These are phyloP conservation scores for Sturnira hondurensis DNA, from an alignment of 2,113 vertebrate species.

Conservation along the genomic window DNA sequence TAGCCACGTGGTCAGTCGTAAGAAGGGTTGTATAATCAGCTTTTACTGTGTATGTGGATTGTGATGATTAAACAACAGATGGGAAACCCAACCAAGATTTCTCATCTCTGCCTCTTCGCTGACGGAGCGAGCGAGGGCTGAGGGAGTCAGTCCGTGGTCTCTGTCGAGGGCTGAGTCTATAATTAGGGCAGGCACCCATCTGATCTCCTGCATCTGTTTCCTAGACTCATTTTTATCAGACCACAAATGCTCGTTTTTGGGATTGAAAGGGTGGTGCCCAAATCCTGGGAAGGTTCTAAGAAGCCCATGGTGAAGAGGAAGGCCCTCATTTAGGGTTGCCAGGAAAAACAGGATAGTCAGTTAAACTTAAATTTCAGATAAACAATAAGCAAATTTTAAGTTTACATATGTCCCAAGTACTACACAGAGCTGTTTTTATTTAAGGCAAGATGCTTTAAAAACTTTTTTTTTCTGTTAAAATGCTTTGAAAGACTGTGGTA, in stretches of 20 bases:
- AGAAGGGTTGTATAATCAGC: slow-evolving; percentile 61
- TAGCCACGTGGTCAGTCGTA: slow-evolving; percentile 59
- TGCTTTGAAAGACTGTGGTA: background rate
- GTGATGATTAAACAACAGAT: slow-evolving; percentile 69
- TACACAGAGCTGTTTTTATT: background rate
- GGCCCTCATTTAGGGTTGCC: background rate
- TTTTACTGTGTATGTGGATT: slow-evolving; percentile 61
- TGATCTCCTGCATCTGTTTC: background rate
- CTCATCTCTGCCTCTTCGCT: slow-evolving; percentile 47
- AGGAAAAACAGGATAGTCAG: background rate
- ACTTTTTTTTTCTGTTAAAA: background rate
- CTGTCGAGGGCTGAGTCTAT: background rate
- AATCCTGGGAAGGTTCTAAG: background rate
- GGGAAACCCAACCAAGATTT: slow-evolving; percentile 67
- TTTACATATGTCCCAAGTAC: background rate
- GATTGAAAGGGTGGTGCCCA: background rate
- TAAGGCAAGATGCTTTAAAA: background rate
- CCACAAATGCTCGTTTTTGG: background rate
- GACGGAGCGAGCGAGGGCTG: background rate
- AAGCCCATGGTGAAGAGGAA: background rate
- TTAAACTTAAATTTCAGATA: background rate
- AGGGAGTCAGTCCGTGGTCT: background rate
- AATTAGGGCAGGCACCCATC: background rate
- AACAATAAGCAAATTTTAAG: background rate
- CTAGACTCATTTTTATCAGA: background rate